phyloP scores from a whole-genome alignment of 2,113 vertebrate species.

The Callipepla squamata region DNA sequence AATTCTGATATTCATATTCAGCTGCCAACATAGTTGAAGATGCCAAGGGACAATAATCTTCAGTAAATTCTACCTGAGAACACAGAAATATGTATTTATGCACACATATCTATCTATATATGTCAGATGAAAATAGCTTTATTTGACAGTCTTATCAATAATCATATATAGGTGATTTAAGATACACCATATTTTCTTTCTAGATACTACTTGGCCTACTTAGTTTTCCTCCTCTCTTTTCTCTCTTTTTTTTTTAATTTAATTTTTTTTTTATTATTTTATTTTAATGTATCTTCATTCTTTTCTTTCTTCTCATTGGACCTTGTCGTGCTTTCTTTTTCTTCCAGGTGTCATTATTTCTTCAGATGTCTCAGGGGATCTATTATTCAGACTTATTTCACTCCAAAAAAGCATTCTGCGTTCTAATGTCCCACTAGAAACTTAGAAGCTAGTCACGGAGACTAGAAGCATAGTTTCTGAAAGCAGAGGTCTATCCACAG shows the following conservation, averaged over 20 bases:
- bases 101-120: neutral
- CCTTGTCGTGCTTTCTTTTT: neutral
- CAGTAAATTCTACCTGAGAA: neutral
- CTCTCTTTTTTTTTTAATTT: neutral
- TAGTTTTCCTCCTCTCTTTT: neutral
- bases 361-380: neutral
- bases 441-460: neutral
- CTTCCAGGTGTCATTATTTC: neutral
- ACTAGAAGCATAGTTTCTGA: neutral
- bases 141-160: neutral
- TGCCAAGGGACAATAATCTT: neutral
- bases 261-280: neutral
- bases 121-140: neutral
- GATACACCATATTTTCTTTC: neutral
- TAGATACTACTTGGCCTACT: neutral
- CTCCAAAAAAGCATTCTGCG: neutral
- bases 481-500: neutral
- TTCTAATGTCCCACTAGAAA: neutral
- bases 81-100: neutral
- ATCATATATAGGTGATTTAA: neutral
- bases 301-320: neutral
- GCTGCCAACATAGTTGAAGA: neutral
- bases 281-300: neutral
- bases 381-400: neutral
- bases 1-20: neutral